Base-by-base conservation (phyloP, 1,140 invertebrate species). In the Hypothenemus hampei region DNA sequence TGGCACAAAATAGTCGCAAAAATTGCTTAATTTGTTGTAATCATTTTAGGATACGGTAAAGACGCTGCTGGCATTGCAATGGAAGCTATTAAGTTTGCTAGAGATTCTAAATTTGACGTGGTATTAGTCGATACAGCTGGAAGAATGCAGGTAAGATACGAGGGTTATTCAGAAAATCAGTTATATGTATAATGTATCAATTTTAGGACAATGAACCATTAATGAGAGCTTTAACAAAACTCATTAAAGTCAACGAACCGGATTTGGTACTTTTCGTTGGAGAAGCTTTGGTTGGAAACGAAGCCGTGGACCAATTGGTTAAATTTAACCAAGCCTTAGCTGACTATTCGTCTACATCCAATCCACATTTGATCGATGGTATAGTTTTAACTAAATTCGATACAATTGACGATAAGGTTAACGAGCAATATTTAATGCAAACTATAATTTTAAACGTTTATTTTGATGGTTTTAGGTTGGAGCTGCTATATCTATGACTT, bases 401-500 rank as follows among this genome's bases (percentile, higher is more conserved):
- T 72, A 99, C 96, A 1, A 98, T 98, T 67, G 97, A 99, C 76
- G 96, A 98, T 72, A 98, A 99, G 79, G 89, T 91, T 71, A 65
- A 58, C n/a, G n/a, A n/a, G n/a, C n/a, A 62, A 40, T 22, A 26
- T 39, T 37, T 24, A 10, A n/a, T n/a, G n/a, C n/a, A n/a, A n/a
- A n/a, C n/a, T n/a, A n/a, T n/a, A n/a, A n/a, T n/a, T n/a, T n/a
- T 37, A 13, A 3, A 11, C 13, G 26, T 13, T 31, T 31, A 31
- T 16, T n/a, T 22, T 16, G 19, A 20, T 23, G 3, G 60, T 75
- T 77, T 33, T 62, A 91, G 88, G 95, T 99, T 40, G 97, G 97
- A 18, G 97, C 97, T 44, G 96, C 97, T 35, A 96, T 99, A 63
- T 99, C 97, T 6, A 99, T 99, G 97, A 98, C 97, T 0, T 99